phyloP scores from a whole-genome alignment of 2,797 vertebrate species.

The Bucorvus abyssinicus region DNA sequence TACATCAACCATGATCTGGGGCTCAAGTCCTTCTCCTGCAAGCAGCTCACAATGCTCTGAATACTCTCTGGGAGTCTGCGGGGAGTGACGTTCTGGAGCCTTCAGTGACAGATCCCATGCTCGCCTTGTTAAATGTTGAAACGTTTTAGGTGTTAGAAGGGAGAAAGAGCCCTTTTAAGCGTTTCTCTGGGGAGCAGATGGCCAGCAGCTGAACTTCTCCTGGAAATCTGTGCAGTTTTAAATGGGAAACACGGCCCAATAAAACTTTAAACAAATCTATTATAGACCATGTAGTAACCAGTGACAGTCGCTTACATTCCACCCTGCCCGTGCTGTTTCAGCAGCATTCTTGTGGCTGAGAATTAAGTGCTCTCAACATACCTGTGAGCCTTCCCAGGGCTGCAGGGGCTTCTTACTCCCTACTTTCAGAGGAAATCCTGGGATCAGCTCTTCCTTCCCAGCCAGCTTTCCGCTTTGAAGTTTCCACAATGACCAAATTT shows the following conservation, averaged over 20 bases:
- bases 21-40: background rate
- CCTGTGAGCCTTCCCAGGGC: background rate
- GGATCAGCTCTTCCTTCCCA: background rate
- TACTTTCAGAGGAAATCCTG: background rate
- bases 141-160: background rate
- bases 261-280: background rate
- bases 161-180: background rate
- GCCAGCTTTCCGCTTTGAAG: background rate
- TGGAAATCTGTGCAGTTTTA: background rate
- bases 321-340: background rate
- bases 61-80: rapidly evolving
- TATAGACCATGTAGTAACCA: background rate
- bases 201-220: constrained; percentile 1
- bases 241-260: background rate
- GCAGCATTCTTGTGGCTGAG: background rate
- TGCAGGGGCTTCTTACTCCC: background rate
- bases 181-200: background rate
- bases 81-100: background rate
- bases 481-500: background rate
- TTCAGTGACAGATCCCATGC: background rate
- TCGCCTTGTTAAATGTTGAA: background rate
- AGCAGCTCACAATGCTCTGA: background rate
- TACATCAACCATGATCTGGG: background rate
- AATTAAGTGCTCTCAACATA: background rate
- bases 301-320: background rate